Conservation (phyloP, 2,797 vertebrate species). For the Columba guinea region DNA sequence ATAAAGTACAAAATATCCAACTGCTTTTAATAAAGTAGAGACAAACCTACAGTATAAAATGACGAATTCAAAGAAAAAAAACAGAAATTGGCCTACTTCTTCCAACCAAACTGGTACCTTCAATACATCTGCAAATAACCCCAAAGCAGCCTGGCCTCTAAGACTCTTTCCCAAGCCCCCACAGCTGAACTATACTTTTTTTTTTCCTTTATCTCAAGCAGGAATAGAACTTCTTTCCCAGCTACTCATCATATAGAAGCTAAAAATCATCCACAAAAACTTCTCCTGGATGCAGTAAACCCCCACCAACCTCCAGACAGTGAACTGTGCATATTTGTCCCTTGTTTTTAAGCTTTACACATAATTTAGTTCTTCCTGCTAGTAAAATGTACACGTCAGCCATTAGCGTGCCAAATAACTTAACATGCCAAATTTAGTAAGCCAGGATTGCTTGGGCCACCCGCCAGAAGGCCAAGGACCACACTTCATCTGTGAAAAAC, state of each 20-base stretch:
- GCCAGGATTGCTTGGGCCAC: not conserved
- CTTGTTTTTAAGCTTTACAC: not conserved
- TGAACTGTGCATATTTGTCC: not conserved
- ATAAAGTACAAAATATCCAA: not conserved
- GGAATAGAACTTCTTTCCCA: not conserved
- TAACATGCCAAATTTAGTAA: not conserved
- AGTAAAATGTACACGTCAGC: not conserved
- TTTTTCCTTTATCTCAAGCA: not conserved
- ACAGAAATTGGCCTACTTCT: not conserved
- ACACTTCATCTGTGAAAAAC: not conserved
- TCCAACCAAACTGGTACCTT: not conserved
- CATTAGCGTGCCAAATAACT: not conserved
- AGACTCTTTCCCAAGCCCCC: not conserved
- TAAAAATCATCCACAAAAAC: not conserved
- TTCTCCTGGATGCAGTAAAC: not conserved
- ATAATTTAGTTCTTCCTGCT: not conserved
- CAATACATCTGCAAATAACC: not conserved
- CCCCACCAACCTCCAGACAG: not conserved
- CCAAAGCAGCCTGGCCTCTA: not conserved
- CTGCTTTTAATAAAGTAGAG: not conserved
- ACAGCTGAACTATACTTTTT: not conserved
- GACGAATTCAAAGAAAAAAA: not conserved
- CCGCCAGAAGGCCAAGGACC: not conserved
- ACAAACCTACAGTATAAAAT: not conserved
- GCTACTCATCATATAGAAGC: not conserved